phyloP scores from a whole-genome alignment of 2,797 vertebrate genomes.

The Neopelma chrysocephalum region DNA sequence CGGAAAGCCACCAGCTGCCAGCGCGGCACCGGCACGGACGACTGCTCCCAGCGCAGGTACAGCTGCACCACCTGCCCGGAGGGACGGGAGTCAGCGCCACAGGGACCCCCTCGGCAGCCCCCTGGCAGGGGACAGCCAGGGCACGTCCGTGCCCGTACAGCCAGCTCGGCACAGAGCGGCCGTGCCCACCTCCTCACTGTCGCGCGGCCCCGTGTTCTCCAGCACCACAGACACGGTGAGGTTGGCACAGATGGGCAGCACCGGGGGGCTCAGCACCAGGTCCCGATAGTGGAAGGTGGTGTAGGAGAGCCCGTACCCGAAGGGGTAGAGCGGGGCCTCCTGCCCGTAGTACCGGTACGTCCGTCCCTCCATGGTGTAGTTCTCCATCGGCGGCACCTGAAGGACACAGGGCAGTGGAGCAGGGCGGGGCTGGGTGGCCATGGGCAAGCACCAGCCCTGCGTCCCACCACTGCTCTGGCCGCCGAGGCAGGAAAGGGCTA shows the following conservation, averaged over 20 bases:
- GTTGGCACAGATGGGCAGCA: conserved; percentile 48
- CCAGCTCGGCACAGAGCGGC: rapidly evolving
- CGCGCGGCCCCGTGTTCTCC: conserved; percentile 43
- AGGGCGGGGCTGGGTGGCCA: neutral
- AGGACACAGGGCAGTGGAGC: rapidly evolving
- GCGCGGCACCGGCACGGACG: conserved; percentile 43
- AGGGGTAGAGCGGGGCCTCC: conserved; percentile 70
- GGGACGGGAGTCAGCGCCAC: neutral
- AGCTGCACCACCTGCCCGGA: conserved; percentile 65
- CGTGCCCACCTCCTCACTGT: conserved; percentile 63
- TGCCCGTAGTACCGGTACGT: conserved; percentile 70
- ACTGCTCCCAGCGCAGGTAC: conserved; percentile 66
- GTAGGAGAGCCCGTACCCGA: conserved; percentile 70
- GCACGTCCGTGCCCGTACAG: rapidly evolving
- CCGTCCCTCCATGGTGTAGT: conserved; percentile 73
- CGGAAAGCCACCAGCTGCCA: conserved; percentile 73
- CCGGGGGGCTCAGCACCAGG: conserved; percentile 18
- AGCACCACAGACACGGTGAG: conserved; percentile 61
- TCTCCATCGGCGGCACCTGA: conserved; percentile 66
- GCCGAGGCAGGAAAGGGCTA: neutral
- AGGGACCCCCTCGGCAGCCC: neutral
- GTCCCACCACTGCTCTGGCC: rapidly evolving
- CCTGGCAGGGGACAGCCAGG: rapidly evolving
- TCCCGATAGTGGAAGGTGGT: conserved; percentile 64
- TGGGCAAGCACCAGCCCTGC: neutral